Percentiles rank a stretch among this genome's conserved stretches.
These are phyloP conservation scores for Pseudomyrmex flavicornis DNA, from an alignment of 1,140 invertebrate species.

Conservation along the genomic window DNA sequence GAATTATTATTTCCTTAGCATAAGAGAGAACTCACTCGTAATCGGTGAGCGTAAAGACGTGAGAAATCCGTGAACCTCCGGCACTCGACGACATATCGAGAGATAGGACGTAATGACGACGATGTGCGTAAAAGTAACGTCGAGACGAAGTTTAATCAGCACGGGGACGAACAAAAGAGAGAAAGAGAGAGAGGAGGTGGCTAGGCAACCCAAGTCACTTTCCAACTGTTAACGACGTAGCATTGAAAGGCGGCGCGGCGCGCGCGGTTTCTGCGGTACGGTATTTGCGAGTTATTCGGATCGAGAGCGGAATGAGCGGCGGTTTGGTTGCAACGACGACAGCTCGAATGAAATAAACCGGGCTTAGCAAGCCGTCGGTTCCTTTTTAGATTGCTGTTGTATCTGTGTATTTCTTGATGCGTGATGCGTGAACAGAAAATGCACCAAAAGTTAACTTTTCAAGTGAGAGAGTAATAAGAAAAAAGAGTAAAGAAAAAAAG, in stretches of 20 bases:
- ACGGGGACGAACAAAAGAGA: slow-evolving; percentile 19
- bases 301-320: background rate
- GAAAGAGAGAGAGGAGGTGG: background rate
- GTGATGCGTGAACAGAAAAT: background rate
- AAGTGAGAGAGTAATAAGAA: background rate
- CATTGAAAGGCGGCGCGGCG: slow-evolving; percentile 26
- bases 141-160: slow-evolving; percentile 47
- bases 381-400: slow-evolving; percentile 14
- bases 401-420: background rate
- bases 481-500: too few species aligned
- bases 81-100: slow-evolving; percentile 26
- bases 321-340: background rate
- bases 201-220: slow-evolving; percentile 1
- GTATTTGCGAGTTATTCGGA: slow-evolving; percentile 16
- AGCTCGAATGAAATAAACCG: background rate
- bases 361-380: background rate
- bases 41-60: background rate
- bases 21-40: too few species aligned
- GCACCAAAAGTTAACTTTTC: slow-evolving; percentile 8
- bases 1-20: too few species aligned
- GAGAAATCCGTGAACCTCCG: background rate
- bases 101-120: slow-evolving; percentile 14
- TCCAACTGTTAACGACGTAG: slow-evolving; percentile 49
- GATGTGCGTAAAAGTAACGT: slow-evolving; percentile 25
- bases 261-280: background rate